Percentiles rank a stretch among this genome's conserved stretches.
phyloP scores from a whole-genome alignment of 2,888 invertebrate species.

The Drosophila leonis region DNA sequence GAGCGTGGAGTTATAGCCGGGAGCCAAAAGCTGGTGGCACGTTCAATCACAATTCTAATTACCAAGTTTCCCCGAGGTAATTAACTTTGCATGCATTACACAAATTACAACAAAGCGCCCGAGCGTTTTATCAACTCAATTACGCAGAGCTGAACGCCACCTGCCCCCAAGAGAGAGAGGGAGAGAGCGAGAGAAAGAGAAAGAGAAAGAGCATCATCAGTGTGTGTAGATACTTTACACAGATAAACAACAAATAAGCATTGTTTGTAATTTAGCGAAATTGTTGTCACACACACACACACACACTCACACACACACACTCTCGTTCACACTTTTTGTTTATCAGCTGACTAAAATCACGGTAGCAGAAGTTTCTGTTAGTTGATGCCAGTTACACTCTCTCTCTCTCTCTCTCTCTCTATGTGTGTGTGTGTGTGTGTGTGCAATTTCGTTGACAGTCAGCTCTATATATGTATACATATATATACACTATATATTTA shows the following conservation, averaged over 20 bases:
- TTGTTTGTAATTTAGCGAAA: slow-evolving; percentile 80
- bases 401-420: neutral
- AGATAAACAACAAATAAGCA: slow-evolving; percentile 81
- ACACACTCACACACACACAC: neutral
- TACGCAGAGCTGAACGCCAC: slow-evolving; percentile 45
- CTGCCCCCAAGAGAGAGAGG: slow-evolving; percentile 17
- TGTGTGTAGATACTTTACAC: slow-evolving; percentile 67
- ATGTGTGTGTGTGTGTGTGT: neutral
- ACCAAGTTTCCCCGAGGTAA: slow-evolving; percentile 77
- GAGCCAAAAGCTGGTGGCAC: slow-evolving; percentile 45
- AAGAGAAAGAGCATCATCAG: slow-evolving; percentile 29
- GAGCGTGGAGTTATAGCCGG: neutral
- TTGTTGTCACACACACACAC: slow-evolving; percentile 38
- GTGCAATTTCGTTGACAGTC: slow-evolving; percentile 36
- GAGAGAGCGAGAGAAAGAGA: slow-evolving; percentile 1
- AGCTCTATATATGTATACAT: slow-evolving; percentile 41
- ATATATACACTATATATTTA: no score
- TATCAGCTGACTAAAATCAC: slow-evolving; percentile 70
- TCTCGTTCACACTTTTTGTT: slow-evolving; percentile 26
- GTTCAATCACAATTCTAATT: slow-evolving; percentile 81
- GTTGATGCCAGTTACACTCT: slow-evolving; percentile 39
- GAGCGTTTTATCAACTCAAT: slow-evolving; percentile 78
- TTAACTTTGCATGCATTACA: slow-evolving; percentile 80
- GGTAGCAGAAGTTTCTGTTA: slow-evolving; percentile 57
- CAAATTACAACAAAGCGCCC: slow-evolving; percentile 74